Conservation (phyloP, 2,113 vertebrate species). For the Oreochromis spilurus region DNA sequence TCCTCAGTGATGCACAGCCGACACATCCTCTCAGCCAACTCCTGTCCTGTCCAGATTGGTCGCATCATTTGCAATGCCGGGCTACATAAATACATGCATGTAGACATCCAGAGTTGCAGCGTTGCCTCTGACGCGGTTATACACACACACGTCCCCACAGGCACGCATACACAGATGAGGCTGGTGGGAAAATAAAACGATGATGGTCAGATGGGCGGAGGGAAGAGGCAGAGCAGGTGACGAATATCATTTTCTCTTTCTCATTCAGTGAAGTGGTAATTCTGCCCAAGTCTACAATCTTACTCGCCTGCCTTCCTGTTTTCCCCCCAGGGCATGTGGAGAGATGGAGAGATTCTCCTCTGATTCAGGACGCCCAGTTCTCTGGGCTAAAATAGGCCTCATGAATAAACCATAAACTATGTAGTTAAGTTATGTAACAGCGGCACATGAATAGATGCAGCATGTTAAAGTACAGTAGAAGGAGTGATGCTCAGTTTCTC, state of each 20-base stretch:
- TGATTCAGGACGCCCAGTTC: constrained; percentile 58
- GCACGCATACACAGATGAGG: background rate
- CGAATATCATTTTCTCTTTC: constrained; percentile 23
- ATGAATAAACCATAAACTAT: constrained; percentile 60
- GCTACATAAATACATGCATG: constrained; percentile 24
- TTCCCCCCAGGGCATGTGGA: constrained; percentile 10
- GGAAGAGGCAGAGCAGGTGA: constrained; percentile 29
- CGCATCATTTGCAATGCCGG: constrained; percentile 18
- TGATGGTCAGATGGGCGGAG: constrained; percentile 13
- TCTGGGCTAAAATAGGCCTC: constrained; percentile 56
- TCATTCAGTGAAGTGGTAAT: constrained; percentile 35
- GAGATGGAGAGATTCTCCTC: constrained; percentile 52
- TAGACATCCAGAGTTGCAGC: constrained; percentile 1
- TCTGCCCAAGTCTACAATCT: constrained; percentile 31
- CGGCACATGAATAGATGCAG: constrained; percentile 41
- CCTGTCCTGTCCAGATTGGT: constrained; percentile 23
- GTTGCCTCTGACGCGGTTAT: background rate
- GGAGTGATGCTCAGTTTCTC: background rate
- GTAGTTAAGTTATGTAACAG: constrained; percentile 62
- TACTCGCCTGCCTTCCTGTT: constrained; percentile 16
- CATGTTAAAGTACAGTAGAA: constrained; percentile 23
- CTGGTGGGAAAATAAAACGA: constrained; percentile 1
- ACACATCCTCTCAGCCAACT: constrained; percentile 34
- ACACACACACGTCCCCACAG: background rate
- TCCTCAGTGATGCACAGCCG: constrained; percentile 24